Conservation (phyloP, 2,888 invertebrate species). For the Cerastis rubricosa region DNA sequence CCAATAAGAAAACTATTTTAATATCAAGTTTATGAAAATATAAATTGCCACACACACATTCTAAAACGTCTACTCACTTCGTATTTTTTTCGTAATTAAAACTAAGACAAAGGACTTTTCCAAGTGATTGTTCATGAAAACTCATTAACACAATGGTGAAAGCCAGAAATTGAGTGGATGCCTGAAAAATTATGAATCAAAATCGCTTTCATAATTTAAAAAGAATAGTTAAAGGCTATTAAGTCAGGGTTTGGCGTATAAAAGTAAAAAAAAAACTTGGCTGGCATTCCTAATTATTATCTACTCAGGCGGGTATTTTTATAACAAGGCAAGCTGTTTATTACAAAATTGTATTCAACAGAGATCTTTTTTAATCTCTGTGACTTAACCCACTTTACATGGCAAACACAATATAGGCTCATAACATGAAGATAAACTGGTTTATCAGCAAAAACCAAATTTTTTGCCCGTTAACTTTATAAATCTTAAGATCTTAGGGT, state of each 20-base stretch:
- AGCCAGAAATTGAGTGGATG: constrained; percentile 7
- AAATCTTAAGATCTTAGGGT: background rate
- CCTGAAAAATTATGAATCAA: constrained; percentile 18
- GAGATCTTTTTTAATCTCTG: background rate
- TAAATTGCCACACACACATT: background rate
- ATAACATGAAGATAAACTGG: background rate
- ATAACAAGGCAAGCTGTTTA: background rate
- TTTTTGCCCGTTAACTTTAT: background rate
- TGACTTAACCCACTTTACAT: background rate
- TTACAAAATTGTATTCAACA: background rate
- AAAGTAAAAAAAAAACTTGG: background rate
- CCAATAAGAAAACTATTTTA: background rate
- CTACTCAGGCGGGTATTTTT: background rate
- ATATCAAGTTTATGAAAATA: background rate
- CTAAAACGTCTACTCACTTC: background rate
- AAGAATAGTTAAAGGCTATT: background rate
- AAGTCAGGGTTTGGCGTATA: background rate
- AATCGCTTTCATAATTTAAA: constrained; percentile 30
- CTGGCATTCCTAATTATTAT: background rate
- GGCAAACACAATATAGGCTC: background rate
- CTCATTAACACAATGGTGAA: constrained; percentile 39
- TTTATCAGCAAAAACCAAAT: background rate
- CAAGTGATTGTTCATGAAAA: constrained; percentile 46
- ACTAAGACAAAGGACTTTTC: constrained; percentile 43
- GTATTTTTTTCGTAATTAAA: constrained; percentile 42